Percentiles rank a stretch among this genome's conserved stretches.
Evolutionary conservation across 2,888 invertebrate species (phyloP).

Genomic region (Drosophila mercatorum): DNA sequence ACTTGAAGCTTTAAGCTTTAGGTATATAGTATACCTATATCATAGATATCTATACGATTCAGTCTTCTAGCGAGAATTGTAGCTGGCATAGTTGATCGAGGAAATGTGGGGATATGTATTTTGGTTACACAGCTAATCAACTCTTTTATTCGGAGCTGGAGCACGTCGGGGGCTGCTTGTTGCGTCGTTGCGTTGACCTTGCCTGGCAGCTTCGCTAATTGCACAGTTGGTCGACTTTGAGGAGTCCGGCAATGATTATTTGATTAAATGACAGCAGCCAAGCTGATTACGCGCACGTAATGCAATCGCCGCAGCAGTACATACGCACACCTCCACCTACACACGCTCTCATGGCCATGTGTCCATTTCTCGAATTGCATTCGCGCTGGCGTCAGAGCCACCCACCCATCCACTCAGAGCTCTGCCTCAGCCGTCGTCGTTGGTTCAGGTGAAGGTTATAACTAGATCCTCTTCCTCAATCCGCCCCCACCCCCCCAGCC

Average conservation of each 20-base stretch:
- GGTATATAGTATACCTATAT: too few relatives aligned
- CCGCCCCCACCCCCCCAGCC: not conserved
- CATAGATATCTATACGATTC: not conserved
- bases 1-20: too few relatives aligned
- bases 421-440: constrained; percentile 1
- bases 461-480: constrained; percentile 3
- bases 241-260: constrained; percentile 52
- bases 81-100: not conserved
- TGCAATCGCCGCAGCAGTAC: constrained; percentile 32
- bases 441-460: constrained; percentile 48
- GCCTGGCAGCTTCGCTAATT: constrained; percentile 21
- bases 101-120: constrained; percentile 1
- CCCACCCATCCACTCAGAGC: not conserved
- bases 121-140: not conserved
- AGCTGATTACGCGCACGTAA: constrained; percentile 65
- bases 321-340: constrained; percentile 6
- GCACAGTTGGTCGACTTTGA: constrained; percentile 23
- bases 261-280: constrained; percentile 63
- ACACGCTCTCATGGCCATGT: constrained; percentile 25
- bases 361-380: constrained; percentile 39
- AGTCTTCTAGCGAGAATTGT: not conserved
- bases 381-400: constrained; percentile 18
- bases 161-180: not conserved
- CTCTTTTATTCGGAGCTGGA: not conserved
- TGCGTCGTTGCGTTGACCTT: constrained; percentile 13